Base-by-base conservation (phyloP, 2,113 vertebrate species). In the Grammomys surdaster region DNA sequence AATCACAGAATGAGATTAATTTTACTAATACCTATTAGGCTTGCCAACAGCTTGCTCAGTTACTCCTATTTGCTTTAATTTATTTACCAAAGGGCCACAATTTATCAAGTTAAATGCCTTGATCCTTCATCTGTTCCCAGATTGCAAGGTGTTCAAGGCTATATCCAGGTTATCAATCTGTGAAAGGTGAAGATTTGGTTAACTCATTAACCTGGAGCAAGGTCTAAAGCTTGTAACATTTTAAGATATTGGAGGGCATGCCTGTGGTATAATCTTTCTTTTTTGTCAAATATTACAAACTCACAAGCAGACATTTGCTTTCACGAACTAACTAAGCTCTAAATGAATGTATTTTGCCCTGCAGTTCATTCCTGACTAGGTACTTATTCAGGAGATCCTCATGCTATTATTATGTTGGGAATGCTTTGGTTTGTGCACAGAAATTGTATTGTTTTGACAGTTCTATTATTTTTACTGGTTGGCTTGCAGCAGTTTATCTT, bases 31-130 rank as follows among this genome's bases (percentile, higher is more conserved):
- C 26, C 85, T 77, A 78, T 67, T 98, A 97, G 88, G 92, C 7
- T 7, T 58, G 82, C 86, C 87, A 94, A 78, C 33, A 97, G 46
- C 51, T 91, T 95, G 69, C 96, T 95, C 63, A 81, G 90, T 97
- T 92, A 91, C 76, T 97, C 60, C 46, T 95, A 88, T 98, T 97
- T 97, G 82, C 94, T 97, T 96, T 97, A 96, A 97, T 97, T 97
- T 97, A 95, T 98, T 97, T 97, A 97, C 94, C 90, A 95, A 97
- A 97, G 94, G 67, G 73, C 43, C 77, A 77, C 86, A 88, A 93
- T 97, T n/a, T 93, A 97, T 95, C 91, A 95, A 96, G 86, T 93
- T 96, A 88, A 97, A 97, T 96, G 60, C 36, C 93, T 96, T 96
- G 69, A 65, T 95, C 93, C 94, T 89, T 97, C 94, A 87, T 90